Evolutionary conservation across 1,140 invertebrate species (phyloP).

Genomic region (Mercenaria mercenaria): DNA sequence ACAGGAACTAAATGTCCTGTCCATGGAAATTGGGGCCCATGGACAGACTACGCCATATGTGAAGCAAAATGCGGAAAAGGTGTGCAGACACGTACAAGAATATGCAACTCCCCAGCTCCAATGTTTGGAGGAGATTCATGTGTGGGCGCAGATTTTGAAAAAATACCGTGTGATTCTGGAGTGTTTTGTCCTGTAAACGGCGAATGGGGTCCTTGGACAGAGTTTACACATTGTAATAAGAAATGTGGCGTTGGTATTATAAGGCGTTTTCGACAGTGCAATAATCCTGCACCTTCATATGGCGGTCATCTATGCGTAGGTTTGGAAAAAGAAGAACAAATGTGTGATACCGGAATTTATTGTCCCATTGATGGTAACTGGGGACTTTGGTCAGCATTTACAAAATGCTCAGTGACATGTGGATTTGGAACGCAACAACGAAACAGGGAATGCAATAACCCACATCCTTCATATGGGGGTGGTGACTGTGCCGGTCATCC

Average conservation of each 20-base stretch:
- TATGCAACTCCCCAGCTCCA: slow-evolving; percentile 79
- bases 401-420: slow-evolving; percentile 74
- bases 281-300: slow-evolving; percentile 67
- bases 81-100: slow-evolving; percentile 67
- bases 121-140: slow-evolving; percentile 82
- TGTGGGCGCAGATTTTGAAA: slow-evolving; percentile 71
- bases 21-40: slow-evolving; percentile 81
- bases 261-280: slow-evolving; percentile 66
- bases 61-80: slow-evolving; percentile 76
- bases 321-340: slow-evolving; percentile 42
- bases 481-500: slow-evolving; percentile 69
- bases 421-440: slow-evolving; percentile 73
- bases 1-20: slow-evolving; percentile 63
- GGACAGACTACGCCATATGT: slow-evolving; percentile 80
- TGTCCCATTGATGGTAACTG: slow-evolving; percentile 69
- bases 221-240: slow-evolving; percentile 68
- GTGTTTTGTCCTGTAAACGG: slow-evolving; percentile 84
- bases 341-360: slow-evolving; percentile 48
- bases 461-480: slow-evolving; percentile 76
- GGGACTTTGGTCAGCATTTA: slow-evolving; percentile 50
- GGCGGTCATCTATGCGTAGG: slow-evolving; percentile 66
- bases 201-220: slow-evolving; percentile 70
- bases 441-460: slow-evolving; percentile 73
- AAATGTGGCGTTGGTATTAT: slow-evolving; percentile 72
- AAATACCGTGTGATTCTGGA: slow-evolving; percentile 73